Base-by-base conservation (phyloP, 2,113 vertebrate genomes). In the Potamarius usumacintae region DNA sequence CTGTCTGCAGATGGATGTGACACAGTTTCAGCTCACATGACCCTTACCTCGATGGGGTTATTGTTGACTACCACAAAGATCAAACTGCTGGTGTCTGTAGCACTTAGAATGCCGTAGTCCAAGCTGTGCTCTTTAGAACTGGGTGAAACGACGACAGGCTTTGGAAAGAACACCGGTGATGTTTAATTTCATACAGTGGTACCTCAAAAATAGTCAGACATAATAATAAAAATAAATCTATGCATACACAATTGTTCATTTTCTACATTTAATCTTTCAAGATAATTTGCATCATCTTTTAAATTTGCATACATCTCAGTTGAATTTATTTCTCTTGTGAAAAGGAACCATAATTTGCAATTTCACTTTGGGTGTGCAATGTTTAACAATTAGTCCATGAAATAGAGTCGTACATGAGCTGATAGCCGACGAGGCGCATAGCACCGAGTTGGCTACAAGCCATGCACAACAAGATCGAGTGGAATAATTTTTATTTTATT, bases 71-170 rank as follows among this genome's bases (percentile, higher is more conserved):
- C 95, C 90, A 97, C 96, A 94, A 99, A 97, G 86, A 97, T 93
- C 92, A 99, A 96, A 94, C 93, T 97, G 91, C 95, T 97, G 92
- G 95, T 95, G 94, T 99, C 97, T 85, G 97, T 95, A 74, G 97
- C 97, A 93, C 98, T 99, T 89, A 98, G 93, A 90, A 99, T 94
- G 65, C 98, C 97, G 92, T 99, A 99, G 94, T 99, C 97, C 95
- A 99, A 94, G 89, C 96, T 93, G 89, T 94, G 96, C 58, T 98
- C 97, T 86, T 96, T 96, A 72, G 95, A 93, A 95, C 97, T 97
- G 30, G 96, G 97, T 6, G 96, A 95, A 90, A 99, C 92, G 67
- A 99, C 95, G 90, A 98, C 96, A 30, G 97, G 96, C 98, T 99
- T 92, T 55, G 91, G 76, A 91, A 86, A 86, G 90, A 90, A 89